Evolutionary conservation across 1,140 invertebrate species (phyloP), one percentile per base, ranked within the genome.

Genomic region (Hormaphis cornu): DNA sequence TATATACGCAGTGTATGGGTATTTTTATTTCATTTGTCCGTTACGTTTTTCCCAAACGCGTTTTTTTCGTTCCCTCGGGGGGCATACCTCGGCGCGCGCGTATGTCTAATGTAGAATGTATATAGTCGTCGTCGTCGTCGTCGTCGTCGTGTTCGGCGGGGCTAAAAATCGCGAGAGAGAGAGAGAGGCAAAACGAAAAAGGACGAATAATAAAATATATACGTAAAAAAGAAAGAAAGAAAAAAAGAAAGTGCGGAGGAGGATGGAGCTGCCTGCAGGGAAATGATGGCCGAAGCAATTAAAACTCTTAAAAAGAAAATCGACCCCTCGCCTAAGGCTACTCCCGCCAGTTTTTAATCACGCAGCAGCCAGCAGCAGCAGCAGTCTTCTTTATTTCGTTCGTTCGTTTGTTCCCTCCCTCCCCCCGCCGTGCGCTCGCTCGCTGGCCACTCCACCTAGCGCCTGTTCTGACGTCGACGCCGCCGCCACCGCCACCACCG

Each of bases 301-400:
- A 74, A 74, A 74, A 74, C 73, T 74, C 74, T 74, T 74, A 74
- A 74, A 74, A 74, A 74, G 74, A 74, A 74, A 74, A 74, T 74
- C 73, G 73, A 74, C 63, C 69, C 63, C 71, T 61, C 50, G 70
- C 53, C 69, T 44, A 52, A 30, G 61, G 42, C 70, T 40, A 59
- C 24, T 63, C 50, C 37, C 71, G 40, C 58, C 69, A 70, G 70
- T 73, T 73, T 73, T 72, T 73, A 72, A 73, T 73, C 71, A 73
- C 66, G 70, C 58, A 69, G 66, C n/a, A n/a, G n/a, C n/a, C 71
- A 48, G 58, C 44, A 66, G n/a, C n/a, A n/a, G n/a, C 71, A 48
- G 58, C 44, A 66, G 61, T 72, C 58, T 72, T 70, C 72, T 61
- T 48, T 66, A 44, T 66, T 70, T 70, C 40, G 54, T 44, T 70